These are phyloP conservation scores for Orthonevra nobilis DNA, from an alignment of 2,888 invertebrate species.

Conservation along the genomic window DNA sequence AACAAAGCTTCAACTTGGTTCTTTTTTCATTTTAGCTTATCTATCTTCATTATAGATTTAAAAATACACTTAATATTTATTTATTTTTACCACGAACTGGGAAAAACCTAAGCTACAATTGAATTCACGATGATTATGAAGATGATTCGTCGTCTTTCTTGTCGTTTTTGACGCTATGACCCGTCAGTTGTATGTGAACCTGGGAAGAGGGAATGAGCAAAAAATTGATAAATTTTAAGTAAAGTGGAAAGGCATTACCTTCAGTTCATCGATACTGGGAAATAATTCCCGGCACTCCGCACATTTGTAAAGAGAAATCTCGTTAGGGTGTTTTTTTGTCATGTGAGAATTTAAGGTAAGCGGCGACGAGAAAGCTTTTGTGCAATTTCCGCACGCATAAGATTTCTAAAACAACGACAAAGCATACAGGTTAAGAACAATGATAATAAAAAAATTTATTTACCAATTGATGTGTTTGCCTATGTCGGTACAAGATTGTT, in stretches of 20 bases:
- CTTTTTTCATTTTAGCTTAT: conserved; percentile 13
- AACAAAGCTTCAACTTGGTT: background rate
- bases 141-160: conserved; percentile 64
- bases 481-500: conserved; percentile 83
- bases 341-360: conserved; percentile 77
- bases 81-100: conserved; percentile 26
- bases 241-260: conserved; percentile 74
- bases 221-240: background rate
- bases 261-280: conserved; percentile 83
- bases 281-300: conserved; percentile 83
- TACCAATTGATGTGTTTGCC: conserved; percentile 83
- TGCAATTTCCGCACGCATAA: conserved; percentile 80
- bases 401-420: conserved; percentile 72
- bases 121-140: conserved; percentile 46
- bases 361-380: conserved; percentile 78
- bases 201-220: background rate
- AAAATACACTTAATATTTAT: conserved; percentile 61
- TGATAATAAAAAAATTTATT: background rate
- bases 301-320: conserved; percentile 80
- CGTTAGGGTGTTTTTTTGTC: conserved; percentile 78
- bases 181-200: conserved; percentile 63
- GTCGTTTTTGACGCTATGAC: conserved; percentile 61
- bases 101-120: background rate
- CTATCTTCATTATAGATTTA: conserved; percentile 42
- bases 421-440: background rate